Evolutionary conservation across 2,113 vertebrate genomes (phyloP).

Genomic region (Ranitomeya variabilis): DNA sequence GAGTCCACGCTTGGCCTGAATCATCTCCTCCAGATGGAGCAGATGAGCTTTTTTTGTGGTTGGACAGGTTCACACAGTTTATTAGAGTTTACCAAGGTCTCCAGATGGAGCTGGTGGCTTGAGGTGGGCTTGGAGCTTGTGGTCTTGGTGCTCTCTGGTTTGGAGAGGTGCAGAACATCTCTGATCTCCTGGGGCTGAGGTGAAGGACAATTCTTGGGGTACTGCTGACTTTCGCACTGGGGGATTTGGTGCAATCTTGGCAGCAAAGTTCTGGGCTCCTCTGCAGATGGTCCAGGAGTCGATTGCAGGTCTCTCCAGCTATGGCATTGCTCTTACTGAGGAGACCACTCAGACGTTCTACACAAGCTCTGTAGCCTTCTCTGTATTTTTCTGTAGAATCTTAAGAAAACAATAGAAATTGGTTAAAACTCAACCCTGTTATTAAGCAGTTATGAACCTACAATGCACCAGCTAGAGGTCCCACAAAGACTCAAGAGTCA

Average conservation of each 20-base stretch:
- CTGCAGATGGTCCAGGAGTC: conserved; percentile 75
- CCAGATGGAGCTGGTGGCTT: conserved; percentile 65
- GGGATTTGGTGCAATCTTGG: conserved; percentile 65
- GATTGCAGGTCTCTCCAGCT: conserved; percentile 69
- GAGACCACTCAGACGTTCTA: conserved; percentile 74
- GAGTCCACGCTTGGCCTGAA: background rate
- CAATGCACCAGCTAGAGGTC: background rate
- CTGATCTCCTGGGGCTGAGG: conserved; percentile 64
- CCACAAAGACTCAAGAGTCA: background rate
- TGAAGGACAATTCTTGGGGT: conserved; percentile 61
- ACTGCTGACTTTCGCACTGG: conserved; percentile 59
- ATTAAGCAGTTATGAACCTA: background rate
- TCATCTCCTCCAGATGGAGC: background rate
- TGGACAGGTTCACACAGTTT: background rate
- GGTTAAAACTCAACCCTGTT: background rate
- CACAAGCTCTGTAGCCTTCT: conserved; percentile 82
- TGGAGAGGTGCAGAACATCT: conserved; percentile 13
- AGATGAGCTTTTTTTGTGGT: background rate
- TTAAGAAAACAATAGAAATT: conserved; percentile 41
- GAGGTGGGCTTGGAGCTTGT: background rate
- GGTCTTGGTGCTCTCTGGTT: conserved; percentile 57
- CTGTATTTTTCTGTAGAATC: conserved; percentile 72
- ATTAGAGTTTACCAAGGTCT: conserved; percentile 81
- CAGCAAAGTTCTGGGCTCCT: conserved; percentile 63
- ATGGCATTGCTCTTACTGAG: conserved; percentile 71